phyloP scores from a whole-genome alignment of 2,888 invertebrate genomes.

The Erynnis tages region DNA sequence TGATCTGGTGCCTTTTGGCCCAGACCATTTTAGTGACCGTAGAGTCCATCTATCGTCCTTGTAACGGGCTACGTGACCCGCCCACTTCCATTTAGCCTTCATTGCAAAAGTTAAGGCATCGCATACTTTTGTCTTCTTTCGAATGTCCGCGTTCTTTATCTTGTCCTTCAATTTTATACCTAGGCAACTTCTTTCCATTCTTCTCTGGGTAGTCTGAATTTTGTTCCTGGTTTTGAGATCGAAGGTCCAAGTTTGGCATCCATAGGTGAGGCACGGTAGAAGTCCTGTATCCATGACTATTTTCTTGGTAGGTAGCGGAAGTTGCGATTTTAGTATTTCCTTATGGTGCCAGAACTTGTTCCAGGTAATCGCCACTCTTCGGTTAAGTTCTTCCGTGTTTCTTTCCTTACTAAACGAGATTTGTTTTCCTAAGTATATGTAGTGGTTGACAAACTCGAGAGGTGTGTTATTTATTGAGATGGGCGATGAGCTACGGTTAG shows the following conservation, averaged over 20 bases:
- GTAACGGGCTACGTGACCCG: no score
- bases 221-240: background rate
- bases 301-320: background rate
- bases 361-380: no score
- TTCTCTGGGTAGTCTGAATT: constrained; percentile 1
- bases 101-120: constrained; percentile 16
- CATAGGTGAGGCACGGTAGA: constrained; percentile 4
- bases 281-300: constrained; percentile 2
- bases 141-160: constrained; percentile 6
- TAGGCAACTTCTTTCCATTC: constrained; percentile 22
- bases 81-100: no score
- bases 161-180: constrained; percentile 19
- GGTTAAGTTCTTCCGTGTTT: no score
- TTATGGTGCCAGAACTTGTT: constrained; percentile 22
- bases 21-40: no score
- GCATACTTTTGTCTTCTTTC: constrained; percentile 10
- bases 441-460: background rate
- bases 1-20: no score
- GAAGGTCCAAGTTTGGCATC: background rate
- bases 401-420: background rate
- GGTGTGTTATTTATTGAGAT: background rate
- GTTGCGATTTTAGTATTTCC: constrained; percentile 24
- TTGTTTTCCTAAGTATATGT: background rate
- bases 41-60: no score
- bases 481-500: background rate